Evolutionary conservation across 2,888 invertebrate genomes (phyloP).

Genomic region (Scaeva pyrastri): DNA sequence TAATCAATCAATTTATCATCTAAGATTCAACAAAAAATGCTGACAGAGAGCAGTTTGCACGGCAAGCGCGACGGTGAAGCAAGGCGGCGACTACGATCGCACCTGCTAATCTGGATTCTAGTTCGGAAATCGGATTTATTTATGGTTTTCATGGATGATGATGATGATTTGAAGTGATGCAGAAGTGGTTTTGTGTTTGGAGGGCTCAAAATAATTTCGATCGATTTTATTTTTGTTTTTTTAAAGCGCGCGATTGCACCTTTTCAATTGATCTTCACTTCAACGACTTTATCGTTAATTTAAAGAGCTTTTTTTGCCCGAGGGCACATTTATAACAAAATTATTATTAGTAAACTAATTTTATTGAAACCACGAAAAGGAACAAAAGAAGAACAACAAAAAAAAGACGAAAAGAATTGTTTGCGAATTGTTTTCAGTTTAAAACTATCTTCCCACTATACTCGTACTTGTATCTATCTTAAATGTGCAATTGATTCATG

Average conservation of each 20-base stretch:
- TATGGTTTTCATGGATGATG: conserved; percentile 19
- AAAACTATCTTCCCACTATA: conserved; percentile 41
- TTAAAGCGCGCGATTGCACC: conserved; percentile 21
- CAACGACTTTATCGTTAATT: conserved; percentile 19
- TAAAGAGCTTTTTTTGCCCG: conserved; percentile 44
- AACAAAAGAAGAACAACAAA: neutral
- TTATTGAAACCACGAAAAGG: neutral
- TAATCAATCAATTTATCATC: conserved; percentile 68
- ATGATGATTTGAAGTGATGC: neutral
- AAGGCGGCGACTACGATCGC: neutral
- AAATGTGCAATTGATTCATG: conserved; percentile 45
- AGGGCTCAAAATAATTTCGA: conserved; percentile 59
- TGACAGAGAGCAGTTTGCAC: conserved; percentile 38
- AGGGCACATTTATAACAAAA: conserved; percentile 7
- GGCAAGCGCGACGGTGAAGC: neutral
- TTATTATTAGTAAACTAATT: conserved; percentile 11
- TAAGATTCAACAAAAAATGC: conserved; percentile 39
- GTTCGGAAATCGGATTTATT: conserved; percentile 55
- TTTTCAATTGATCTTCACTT: conserved; percentile 51
- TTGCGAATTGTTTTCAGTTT: conserved; percentile 1
- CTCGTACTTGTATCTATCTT: conserved; percentile 19
- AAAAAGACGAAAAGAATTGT: neutral
- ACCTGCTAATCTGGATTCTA: conserved; percentile 49
- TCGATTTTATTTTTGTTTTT: neutral
- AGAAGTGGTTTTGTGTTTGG: conserved; percentile 39